A percentile compares a stretch with the other conserved stretches of the same genome.
These are phyloP conservation scores for Hypsopygia costalis DNA, from an alignment of 2,888 invertebrate genomes.

Conservation along the genomic window DNA sequence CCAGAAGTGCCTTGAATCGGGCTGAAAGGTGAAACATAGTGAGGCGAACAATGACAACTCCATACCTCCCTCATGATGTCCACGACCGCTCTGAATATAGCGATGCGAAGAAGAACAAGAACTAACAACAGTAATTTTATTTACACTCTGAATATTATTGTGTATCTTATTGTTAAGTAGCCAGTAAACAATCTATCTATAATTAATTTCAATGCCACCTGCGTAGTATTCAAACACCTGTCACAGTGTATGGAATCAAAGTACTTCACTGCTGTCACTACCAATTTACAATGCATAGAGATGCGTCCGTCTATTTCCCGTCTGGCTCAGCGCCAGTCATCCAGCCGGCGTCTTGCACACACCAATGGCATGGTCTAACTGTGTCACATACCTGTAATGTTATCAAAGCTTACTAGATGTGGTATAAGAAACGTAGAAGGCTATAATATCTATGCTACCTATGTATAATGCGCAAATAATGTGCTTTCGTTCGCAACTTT, in stretches of 20 bases:
- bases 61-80: no score
- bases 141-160: no score
- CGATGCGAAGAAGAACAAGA: no score
- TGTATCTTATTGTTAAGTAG: no score
- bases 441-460: no score
- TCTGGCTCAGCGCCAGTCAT: conserved; percentile 49
- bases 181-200: not conserved
- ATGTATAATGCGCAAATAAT: no score
- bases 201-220: not conserved
- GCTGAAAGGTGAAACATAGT: no score
- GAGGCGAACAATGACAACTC: no score
- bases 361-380: conserved; percentile 40
- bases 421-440: not conserved
- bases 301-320: conserved; percentile 42
- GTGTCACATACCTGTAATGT: conserved; percentile 27
- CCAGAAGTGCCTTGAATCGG: no score
- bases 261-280: conserved; percentile 24
- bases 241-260: conserved; percentile 6
- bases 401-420: not conserved
- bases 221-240: conserved; percentile 2
- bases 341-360: conserved; percentile 17
- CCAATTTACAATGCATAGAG: conserved; percentile 43
- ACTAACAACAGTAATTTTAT: no score
- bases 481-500: no score
- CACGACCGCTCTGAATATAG: no score